Evolutionary conservation across 2,113 vertebrate genomes (phyloP).

Genomic region (Lipotes vexillifer): DNA sequence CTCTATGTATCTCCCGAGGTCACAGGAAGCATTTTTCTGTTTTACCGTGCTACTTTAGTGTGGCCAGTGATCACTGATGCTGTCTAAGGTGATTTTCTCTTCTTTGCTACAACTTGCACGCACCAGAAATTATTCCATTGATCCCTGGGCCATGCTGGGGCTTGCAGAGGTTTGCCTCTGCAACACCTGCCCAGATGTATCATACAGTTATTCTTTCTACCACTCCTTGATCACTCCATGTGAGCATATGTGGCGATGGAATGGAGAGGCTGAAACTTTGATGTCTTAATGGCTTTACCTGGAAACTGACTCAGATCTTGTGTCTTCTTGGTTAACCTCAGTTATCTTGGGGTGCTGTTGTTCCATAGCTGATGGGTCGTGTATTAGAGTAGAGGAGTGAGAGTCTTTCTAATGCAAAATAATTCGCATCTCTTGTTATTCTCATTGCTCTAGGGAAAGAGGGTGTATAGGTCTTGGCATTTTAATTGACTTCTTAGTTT

Average conservation of each 20-base stretch:
- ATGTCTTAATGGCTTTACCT: neutral
- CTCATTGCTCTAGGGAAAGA: neutral
- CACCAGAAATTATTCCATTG: neutral
- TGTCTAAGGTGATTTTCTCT: neutral
- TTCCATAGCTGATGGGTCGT: neutral
- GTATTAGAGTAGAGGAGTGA: neutral
- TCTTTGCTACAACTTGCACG: neutral
- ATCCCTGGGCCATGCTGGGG: neutral
- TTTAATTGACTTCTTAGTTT: neutral
- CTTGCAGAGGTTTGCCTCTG: neutral
- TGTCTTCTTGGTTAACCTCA: neutral
- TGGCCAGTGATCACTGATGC: neutral
- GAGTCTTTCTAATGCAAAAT: neutral
- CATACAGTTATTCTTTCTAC: neutral
- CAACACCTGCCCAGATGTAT: too few species aligned
- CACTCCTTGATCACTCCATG: neutral
- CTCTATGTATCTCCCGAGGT: neutral
- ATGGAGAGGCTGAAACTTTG: neutral
- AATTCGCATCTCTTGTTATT: neutral
- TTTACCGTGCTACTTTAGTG: neutral
- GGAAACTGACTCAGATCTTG: neutral
- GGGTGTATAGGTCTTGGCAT: neutral
- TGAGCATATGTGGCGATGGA: accelerated
- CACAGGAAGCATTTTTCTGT: neutral
- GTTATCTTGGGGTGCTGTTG: neutral